A percentile compares a stretch with the other conserved stretches of the same genome.
Conservation (phyloP, 2,888 invertebrate species). For the Argyresthia goedartella region DNA sequence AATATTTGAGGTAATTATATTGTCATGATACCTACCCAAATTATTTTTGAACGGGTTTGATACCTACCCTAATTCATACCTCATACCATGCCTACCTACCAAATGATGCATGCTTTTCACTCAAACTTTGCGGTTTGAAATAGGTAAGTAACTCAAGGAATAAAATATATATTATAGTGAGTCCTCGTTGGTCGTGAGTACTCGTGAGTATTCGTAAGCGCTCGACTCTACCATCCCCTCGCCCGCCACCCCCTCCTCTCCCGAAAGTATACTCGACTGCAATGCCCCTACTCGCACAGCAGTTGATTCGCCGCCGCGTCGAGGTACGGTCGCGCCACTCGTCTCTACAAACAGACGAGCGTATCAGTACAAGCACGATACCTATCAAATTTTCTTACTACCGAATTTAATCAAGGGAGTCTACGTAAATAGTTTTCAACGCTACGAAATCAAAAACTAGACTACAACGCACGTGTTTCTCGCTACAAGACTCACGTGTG, state of each 20-base stretch:
- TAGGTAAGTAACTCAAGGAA: constrained; percentile 46
- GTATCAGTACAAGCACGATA: constrained; percentile 55
- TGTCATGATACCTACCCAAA: too few species aligned
- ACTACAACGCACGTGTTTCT: neutral
- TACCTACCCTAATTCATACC: too few species aligned
- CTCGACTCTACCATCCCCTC: constrained; percentile 58
- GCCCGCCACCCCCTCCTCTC: constrained; percentile 33
- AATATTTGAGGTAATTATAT: too few species aligned
- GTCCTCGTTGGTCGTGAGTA: constrained; percentile 47
- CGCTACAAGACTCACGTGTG: constrained; percentile 18
- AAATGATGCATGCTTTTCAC: constrained; percentile 40
- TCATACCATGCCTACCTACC: too few species aligned
- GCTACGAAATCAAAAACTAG: neutral
- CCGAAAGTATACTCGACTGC: constrained; percentile 56
- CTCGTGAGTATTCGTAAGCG: constrained; percentile 65
- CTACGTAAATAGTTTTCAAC: neutral
- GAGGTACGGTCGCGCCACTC: constrained; percentile 60
- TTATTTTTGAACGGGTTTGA: too few species aligned
- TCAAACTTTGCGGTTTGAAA: constrained; percentile 45
- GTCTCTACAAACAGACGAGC: constrained; percentile 51
- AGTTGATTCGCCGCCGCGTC: constrained; percentile 63
- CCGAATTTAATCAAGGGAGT: constrained; percentile 16
- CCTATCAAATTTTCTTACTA: neutral
- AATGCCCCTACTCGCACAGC: constrained; percentile 51
- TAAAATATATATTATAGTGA: constrained; percentile 67